Base-by-base conservation (phyloP, 2,888 invertebrate genomes). In the Andrena trimmerana region DNA sequence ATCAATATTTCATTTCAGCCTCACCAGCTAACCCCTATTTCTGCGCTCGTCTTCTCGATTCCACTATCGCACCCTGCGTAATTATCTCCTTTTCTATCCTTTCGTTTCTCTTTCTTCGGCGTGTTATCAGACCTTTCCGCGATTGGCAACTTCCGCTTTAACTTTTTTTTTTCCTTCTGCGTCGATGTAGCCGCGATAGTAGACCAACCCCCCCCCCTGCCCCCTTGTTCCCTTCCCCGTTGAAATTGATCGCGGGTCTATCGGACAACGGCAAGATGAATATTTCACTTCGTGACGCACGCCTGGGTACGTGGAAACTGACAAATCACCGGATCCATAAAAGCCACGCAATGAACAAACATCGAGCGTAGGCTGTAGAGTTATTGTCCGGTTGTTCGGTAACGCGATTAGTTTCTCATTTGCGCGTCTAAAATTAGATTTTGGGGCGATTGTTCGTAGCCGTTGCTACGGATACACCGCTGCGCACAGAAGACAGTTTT, bases 1-100 rank as follows among this genome's bases (percentile, higher is more conserved):
- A 94, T 94, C 94, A 94, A 94, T 94, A 94, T 94, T 94, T 93
- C 93, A 94, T 93, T 93, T 93, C 90, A 92, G 86, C 89, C 91
- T 90, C 90, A 88, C 90, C 90, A 90, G 87, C 90, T 90, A 90
- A 85, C 81, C 81, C 86, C 89, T 86, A 78, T 62, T 75, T 59
- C 71, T 78, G 76, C 77, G 62, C 69, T 59, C 81, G 71, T 72
- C 72, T 85, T 85, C 80, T 81, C 85, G 67, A 85, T 76, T 81
- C 78, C 71, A 33, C 79, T 36, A 75, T 86, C 85, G 67, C 83
- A 71, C 69, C 77, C 50, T 57, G 65, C 65, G 62, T 83, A 85
- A 81, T 84, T 85, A 62, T 67, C 36, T 81, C 79, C 79, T 79
- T 80, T 59, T 81, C 65, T 75, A 20, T 70, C 42, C 29, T 27